Evolutionary conservation across 2,797 vertebrate species (phyloP), one percentile per base, ranked within the genome.

Genomic region (Hoplostethus atlanticus): DNA sequence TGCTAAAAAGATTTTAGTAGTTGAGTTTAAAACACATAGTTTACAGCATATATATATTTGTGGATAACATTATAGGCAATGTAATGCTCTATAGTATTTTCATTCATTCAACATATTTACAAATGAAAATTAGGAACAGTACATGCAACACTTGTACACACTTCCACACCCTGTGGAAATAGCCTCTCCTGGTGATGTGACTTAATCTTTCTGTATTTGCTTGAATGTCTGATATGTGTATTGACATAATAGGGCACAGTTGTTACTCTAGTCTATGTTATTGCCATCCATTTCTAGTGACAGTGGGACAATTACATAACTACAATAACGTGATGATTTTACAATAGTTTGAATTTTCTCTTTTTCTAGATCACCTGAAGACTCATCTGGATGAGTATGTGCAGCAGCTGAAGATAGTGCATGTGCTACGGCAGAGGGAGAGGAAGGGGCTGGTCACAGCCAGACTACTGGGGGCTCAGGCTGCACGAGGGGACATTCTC

Each of bases 401-500:
- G 65, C 82, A 88, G 83, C 87, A 91, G 79, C 84, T 96, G 73
- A 93, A 92, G 87, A 85, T 96, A 3, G 96, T 96, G 60, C 87
- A 77, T 3, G 93, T 96, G 2, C 83, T 96, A 56, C 85, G 95
- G 68, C 96, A 96, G 87, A 15, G 0, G 30, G 86, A 95, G 66
- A 89, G 96, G 65, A 96, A 94, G 38, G 96, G 96, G 25, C 84
- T 96, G 68, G 95, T 96, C 67, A 91, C 95, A 0, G 96, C 95
- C 0, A 91, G 96, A 50, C 90, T 96, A 60, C 85, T 96, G 73
- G 96, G 96, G 10, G 95, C 95, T 77, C 91, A 88, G 1, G 88
- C 92, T 84, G 96, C 96, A 1, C 90, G 61, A 1, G 96, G 94
- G 0, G 93, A 97, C n/a, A 95, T 95, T 67, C 95, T 97, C 59